phyloP scores from a whole-genome alignment of 2,797 vertebrate genomes.

The Cyprinodon diabolis region DNA sequence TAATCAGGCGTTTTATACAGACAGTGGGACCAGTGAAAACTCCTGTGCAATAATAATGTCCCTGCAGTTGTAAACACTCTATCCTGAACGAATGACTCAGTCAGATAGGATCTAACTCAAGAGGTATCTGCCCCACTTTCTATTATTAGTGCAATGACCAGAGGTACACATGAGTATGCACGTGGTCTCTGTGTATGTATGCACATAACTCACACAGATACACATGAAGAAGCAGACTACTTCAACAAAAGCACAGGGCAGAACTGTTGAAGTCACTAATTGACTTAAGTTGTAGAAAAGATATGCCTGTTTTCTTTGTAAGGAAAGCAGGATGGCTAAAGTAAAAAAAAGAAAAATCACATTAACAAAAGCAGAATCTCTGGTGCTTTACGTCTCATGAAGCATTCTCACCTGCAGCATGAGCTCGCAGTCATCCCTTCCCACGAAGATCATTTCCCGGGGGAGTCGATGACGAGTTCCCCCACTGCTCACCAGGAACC shows the following conservation, averaged over 20 bases:
- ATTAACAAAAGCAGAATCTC: not conserved
- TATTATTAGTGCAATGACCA: conserved; percentile 74
- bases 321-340: not conserved
- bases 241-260: conserved; percentile 1
- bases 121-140: conserved; percentile 80
- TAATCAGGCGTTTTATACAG: conserved; percentile 1
- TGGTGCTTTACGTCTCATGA: not conserved
- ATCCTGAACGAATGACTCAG: conserved; percentile 32
- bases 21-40: conserved; percentile 9
- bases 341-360: not conserved
- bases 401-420: conserved; percentile 92
- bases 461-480: conserved; percentile 96
- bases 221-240: conserved; percentile 14
- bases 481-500: conserved; percentile 99
- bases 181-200: conserved; percentile 36
- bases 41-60: conserved; percentile 1
- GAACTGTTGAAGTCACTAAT: not conserved
- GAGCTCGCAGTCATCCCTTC: conserved; percentile 97
- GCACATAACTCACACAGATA: conserved; percentile 32
- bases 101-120: conserved; percentile 67
- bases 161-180: conserved; percentile 46
- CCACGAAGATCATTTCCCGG: conserved; percentile 99
- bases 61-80: conserved; percentile 20
- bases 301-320: not conserved
- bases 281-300: conserved; percentile 4